These are phyloP conservation scores for Salminus brasiliensis DNA, from an alignment of 2,113 vertebrate genomes.

Conservation along the genomic window DNA sequence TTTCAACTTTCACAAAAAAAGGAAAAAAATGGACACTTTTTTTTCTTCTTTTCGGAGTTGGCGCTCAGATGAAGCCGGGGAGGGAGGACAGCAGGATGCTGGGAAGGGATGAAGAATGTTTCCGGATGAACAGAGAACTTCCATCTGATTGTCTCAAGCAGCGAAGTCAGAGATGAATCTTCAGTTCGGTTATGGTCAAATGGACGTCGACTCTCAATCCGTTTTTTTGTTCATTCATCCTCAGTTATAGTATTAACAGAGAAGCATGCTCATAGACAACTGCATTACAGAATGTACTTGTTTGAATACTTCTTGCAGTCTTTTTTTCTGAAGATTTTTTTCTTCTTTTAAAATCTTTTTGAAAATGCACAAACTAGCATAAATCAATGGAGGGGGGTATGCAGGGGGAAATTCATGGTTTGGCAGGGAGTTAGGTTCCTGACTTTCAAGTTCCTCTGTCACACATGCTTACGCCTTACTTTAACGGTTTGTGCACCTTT, in stretches of 20 bases:
- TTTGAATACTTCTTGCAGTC: constrained; percentile 39
- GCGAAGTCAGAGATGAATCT: constrained; percentile 59
- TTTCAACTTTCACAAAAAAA: constrained; percentile 70
- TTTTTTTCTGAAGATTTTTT: constrained; percentile 30
- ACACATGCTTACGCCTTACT: constrained; percentile 32
- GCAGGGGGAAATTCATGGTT: constrained; percentile 36
- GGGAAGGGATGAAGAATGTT: constrained; percentile 72
- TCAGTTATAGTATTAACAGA: constrained; percentile 59
- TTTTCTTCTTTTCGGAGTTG: constrained; percentile 33
- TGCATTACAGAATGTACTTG: constrained; percentile 59
- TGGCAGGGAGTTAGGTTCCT: constrained; percentile 27
- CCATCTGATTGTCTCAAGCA: constrained; percentile 72
- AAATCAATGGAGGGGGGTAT: constrained; percentile 40
- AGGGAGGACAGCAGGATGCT: constrained; percentile 58
- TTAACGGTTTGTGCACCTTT: constrained; percentile 13
- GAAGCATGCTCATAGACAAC: constrained; percentile 66
- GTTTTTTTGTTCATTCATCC: constrained; percentile 57
- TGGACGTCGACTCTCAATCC: constrained; percentile 59
- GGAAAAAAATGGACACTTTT: constrained; percentile 59
- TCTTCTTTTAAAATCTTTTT: constrained; percentile 37
- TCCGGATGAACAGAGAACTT: constrained; percentile 72
- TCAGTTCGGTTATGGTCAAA: constrained; percentile 51
- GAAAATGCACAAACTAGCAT: constrained; percentile 55
- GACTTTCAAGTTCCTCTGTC: constrained; percentile 23
- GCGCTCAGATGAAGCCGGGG: constrained; percentile 69